These are phyloP conservation scores for Leptobrachium ailaonicum DNA, from an alignment of 2,113 vertebrate genomes.

Conservation along the genomic window DNA sequence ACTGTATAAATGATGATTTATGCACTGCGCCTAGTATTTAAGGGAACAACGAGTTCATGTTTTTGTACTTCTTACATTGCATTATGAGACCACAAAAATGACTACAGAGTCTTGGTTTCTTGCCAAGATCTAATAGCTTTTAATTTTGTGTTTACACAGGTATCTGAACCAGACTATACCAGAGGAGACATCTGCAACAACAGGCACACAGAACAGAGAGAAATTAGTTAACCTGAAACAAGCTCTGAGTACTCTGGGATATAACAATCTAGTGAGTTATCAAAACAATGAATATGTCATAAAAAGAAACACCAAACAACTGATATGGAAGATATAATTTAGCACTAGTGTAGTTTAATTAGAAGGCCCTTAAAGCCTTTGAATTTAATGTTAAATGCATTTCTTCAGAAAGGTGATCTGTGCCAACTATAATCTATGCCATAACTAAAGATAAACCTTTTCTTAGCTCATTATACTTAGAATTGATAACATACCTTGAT, in stretches of 20 bases:
- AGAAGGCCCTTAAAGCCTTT: no score
- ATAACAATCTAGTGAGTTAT: slow-evolving; percentile 81
- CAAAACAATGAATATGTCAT: slow-evolving; percentile 6
- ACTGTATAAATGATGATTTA: no score
- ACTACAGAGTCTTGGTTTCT: background rate
- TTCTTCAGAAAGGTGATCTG: no score
- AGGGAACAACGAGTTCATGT: slow-evolving; percentile 12
- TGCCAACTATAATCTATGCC: no score
- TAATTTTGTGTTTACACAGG: slow-evolving; percentile 60
- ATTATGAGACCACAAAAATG: slow-evolving; percentile 1
- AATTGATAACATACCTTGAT: no score
- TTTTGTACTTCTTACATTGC: background rate
- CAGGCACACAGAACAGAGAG: slow-evolving; percentile 76
- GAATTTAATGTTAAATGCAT: no score
- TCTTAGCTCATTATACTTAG: no score
- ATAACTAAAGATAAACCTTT: no score
- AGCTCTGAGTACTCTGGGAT: slow-evolving; percentile 79
- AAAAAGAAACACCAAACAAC: slow-evolving; percentile 25
- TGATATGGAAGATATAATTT: slow-evolving; percentile 1
- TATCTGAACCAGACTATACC: slow-evolving; percentile 69
- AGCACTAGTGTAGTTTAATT: no score
- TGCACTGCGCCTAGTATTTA: background rate
- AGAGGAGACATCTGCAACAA: slow-evolving; percentile 62
- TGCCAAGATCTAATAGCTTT: slow-evolving; percentile 21
- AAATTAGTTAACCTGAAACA: slow-evolving; percentile 77